Conservation (phyloP, 1,140 invertebrate species). For the Ips nitidus region DNA sequence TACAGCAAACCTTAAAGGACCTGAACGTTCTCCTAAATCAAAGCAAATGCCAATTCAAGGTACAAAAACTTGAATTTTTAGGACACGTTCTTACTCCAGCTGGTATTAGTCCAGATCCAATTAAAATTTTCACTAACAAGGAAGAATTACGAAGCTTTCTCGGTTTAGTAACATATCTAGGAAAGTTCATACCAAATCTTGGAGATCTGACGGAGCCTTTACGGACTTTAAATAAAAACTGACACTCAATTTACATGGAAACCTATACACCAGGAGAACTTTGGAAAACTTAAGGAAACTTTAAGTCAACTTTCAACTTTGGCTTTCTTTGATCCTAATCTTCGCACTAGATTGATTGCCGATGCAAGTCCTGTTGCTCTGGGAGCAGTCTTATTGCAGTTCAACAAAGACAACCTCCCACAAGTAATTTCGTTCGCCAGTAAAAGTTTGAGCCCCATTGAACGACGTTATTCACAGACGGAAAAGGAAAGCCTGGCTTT, state of each 20-base stretch:
- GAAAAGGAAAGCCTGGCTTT: too few species aligned
- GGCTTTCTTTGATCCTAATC: too few species aligned
- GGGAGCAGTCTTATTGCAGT: too few species aligned
- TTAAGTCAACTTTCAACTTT: too few species aligned
- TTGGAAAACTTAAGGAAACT: too few species aligned
- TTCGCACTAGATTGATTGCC: too few species aligned
- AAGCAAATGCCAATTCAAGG: slow-evolving; percentile 39
- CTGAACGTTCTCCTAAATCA: slow-evolving; percentile 38
- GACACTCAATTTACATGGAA: slow-evolving; percentile 30
- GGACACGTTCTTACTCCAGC: slow-evolving; percentile 31
- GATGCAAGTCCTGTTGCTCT: too few species aligned
- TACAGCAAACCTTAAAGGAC: slow-evolving; percentile 32
- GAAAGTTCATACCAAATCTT: slow-evolving; percentile 39
- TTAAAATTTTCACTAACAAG: slow-evolving; percentile 27
- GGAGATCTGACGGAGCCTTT: slow-evolving; percentile 34
- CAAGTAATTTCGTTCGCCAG: too few species aligned
- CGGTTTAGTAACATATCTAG: slow-evolving; percentile 38
- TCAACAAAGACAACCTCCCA: too few species aligned
- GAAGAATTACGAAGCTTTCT: slow-evolving; percentile 40
- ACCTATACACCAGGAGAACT: too few species aligned
- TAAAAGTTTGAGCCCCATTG: too few species aligned
- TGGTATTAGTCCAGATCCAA: slow-evolving; percentile 29
- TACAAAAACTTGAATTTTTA: slow-evolving; percentile 26
- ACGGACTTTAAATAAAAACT: slow-evolving; percentile 33
- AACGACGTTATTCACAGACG: too few species aligned